Base-by-base conservation (phyloP, 2,797 vertebrate genomes). In the Telmatherina bonti region DNA sequence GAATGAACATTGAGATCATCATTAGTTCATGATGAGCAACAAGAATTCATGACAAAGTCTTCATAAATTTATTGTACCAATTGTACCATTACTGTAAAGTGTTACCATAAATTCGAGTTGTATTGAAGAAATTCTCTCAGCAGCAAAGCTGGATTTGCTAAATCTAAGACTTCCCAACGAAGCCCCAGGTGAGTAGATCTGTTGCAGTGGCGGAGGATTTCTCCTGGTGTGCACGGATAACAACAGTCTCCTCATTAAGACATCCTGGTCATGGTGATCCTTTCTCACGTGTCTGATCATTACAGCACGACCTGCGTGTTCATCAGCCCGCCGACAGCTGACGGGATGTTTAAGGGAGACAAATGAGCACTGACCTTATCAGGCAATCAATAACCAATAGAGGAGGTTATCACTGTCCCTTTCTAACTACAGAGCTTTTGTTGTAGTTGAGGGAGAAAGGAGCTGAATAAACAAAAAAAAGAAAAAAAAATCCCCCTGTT, bases 331-430 rank as follows among this genome's bases (percentile, higher is more conserved):
- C 81, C 82, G 79, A 59, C 78, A 74, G 58, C 79, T 81, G 78
- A 83, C 64, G 60, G 76, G 55, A 49, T 68, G 67, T 88, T 88
- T 88, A 90, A 89, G 72, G 71, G 85, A 92, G 85, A 91, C 68
- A 30, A 88, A 92, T 86, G 87, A 80, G 67, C 29, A 0, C 76
- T 63, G 73, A 84, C 84, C 79, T 82, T 85, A 92, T 91, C 86
- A 78, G 76, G 80, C 83, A 86, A 90, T 87, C 89, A 85, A 89
- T 88, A 72, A 79, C 82, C 74, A 61, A 57, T 43, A 64, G 79
- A 68, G 66, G 72, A 76, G 74, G 77, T 72, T 68, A 20, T 89
- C 55, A 71, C 82, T 87, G 78, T 75, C 35, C 31, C 62, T 66
- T 79, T n/a, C n/a, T n/a, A n/a, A n/a, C n/a, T n/a, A n/a, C n/a